Evolutionary conservation across 2,113 vertebrate genomes (phyloP).

Genomic region (Glaucomys volans): DNA sequence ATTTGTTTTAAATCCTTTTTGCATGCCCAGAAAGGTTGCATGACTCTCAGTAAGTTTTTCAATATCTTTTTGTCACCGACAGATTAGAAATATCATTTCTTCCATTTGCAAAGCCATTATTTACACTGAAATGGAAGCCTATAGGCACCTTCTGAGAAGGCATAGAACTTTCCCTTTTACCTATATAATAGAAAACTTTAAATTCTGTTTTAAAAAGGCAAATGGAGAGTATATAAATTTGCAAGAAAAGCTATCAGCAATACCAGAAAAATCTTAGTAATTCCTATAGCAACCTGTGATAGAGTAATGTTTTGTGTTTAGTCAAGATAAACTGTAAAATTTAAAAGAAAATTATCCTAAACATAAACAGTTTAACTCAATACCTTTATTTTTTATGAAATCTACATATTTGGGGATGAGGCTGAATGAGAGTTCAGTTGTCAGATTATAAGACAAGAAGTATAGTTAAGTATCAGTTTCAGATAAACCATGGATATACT

Average conservation of each 20-base stretch:
- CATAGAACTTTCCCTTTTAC: not conserved
- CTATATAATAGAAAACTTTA: not conserved
- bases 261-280: not conserved
- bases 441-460: not conserved
- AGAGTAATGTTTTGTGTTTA: not conserved
- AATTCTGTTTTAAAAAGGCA: not conserved
- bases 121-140: constrained; percentile 4
- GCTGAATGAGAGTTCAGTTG: not conserved
- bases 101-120: not conserved
- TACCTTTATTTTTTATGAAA: not conserved
- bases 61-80: not conserved
- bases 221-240: not conserved
- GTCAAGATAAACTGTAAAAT: not conserved
- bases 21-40: not conserved
- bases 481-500: not conserved
- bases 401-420: not conserved
- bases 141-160: not conserved
- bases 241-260: not conserved
- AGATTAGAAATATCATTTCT: constrained; percentile 25
- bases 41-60: not conserved
- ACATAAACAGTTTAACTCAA: not conserved
- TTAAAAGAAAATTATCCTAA: not conserved
- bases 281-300: not conserved
- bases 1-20: not conserved
- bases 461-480: not conserved